Evolutionary conservation across 92 coral and sea anemone species (phyloP), one percentile per base, ranked within the genome.

Genomic region (Siderastrea radians): DNA sequence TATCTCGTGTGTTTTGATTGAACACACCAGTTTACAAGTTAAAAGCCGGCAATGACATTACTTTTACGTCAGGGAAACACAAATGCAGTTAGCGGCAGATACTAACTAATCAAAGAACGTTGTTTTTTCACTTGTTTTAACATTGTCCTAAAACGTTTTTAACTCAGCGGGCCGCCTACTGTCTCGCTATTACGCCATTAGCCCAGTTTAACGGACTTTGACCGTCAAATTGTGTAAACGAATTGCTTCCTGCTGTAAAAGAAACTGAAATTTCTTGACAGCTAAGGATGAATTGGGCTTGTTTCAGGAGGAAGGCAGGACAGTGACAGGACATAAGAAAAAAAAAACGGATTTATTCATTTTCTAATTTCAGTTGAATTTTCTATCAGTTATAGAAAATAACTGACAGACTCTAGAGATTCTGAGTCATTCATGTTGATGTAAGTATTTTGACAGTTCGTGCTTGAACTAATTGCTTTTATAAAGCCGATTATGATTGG

Each of bases 81-180:
- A 38, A 66, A 74, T 74, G 47, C 38, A 2, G 19, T 19, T 68
- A 5, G 74, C 61, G 51, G 51, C 51, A 80, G 74, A 80, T 80
- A 48, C 48, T 38, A 47, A 55, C 86, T 82, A 71, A 82, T 81
- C 77, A 71, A 82, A 55, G 47, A 70, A 59, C 68, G 67, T 70
- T 82, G 78, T 82, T 82, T 82, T 78, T 58, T 70, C 86, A 82
- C 85, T 70, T 71, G 78, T 69, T 82, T 58, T 43, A 69, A 69
- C 65, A 69, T 55, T 68, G 70, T 79, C 73, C 51, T 47, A 12
- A 70, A 57, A 70, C 47, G 78, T 49, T 55, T 82, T 82, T 70
- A 82, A 74, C 86, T 10, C 77, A 46, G 86, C 78, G 69, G 61
- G 78, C 59, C 43, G 53, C 52, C 46, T 47, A 16, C 53, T 13